phyloP scores from a whole-genome alignment of 2,888 invertebrate genomes.

The Carcina quercana region DNA sequence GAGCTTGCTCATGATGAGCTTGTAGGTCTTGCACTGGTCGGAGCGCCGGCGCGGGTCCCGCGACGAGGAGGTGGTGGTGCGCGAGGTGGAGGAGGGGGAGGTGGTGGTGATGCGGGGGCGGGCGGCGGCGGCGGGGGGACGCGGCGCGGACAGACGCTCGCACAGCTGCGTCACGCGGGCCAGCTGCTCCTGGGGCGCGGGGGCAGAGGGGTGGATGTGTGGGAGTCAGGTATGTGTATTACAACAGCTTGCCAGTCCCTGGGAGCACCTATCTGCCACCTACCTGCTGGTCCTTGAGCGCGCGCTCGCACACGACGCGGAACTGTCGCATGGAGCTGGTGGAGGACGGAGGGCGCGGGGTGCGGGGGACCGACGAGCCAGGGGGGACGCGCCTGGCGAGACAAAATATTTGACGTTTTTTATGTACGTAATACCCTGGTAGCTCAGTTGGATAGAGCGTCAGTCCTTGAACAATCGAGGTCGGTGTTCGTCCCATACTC shows the following conservation, averaged over 20 bases:
- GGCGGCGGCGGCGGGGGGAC: slow-evolving; percentile 6
- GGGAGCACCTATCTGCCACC: background rate
- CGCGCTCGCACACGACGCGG: slow-evolving; percentile 40
- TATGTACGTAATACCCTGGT: too few relatives aligned
- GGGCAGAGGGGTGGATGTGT: too few relatives aligned
- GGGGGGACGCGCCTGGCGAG: background rate
- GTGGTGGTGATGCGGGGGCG: slow-evolving; percentile 8
- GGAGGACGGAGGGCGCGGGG: slow-evolving; percentile 19
- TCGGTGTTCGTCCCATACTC: too few relatives aligned
- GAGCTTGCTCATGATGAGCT: slow-evolving; percentile 57
- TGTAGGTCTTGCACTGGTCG: slow-evolving; percentile 56
- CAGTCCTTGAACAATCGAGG: too few relatives aligned
- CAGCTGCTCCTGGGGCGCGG: slow-evolving; percentile 32
- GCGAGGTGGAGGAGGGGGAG: slow-evolving; percentile 17
- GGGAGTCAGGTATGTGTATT: too few relatives aligned
- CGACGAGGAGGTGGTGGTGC: slow-evolving; percentile 33
- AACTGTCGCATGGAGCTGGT: slow-evolving; percentile 40
- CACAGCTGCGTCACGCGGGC: slow-evolving; percentile 48
- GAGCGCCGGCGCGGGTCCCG: slow-evolving; percentile 25
- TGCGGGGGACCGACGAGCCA: background rate
- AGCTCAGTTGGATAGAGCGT: too few relatives aligned
- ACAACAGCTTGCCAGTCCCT: too few relatives aligned
- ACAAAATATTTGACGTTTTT: too few relatives aligned
- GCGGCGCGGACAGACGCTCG: slow-evolving; percentile 37
- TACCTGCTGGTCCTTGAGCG: slow-evolving; percentile 45